phyloP scores from a whole-genome alignment of 2,888 invertebrate species.

The Antheraea assamensis region DNA sequence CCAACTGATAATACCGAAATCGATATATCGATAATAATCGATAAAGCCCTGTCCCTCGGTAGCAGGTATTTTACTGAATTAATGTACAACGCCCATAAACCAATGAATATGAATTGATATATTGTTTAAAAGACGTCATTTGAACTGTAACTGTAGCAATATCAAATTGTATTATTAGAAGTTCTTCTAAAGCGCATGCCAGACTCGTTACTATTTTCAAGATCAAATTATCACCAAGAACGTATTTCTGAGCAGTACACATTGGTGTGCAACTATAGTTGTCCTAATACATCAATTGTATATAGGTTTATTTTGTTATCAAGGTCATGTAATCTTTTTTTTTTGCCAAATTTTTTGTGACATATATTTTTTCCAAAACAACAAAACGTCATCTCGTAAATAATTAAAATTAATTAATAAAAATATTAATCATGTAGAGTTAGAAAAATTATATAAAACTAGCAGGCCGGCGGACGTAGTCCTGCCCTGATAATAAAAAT shows the following conservation, averaged over 20 bases:
- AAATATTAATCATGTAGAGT: no score
- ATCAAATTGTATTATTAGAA: background rate
- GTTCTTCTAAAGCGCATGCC: background rate
- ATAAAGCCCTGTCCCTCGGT: background rate
- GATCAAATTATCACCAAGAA: background rate
- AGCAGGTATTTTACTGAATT: background rate
- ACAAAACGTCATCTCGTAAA: background rate
- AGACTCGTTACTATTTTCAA: background rate
- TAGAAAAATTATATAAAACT: no score
- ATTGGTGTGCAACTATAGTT: background rate
- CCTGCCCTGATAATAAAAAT: no score
- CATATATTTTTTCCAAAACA: background rate
- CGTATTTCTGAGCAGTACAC: background rate
- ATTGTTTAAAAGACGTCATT: background rate
- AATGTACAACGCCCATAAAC: no score
- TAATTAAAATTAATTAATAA: background rate
- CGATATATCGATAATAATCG: no score
- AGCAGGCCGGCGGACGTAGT: no score
- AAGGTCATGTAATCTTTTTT: background rate
- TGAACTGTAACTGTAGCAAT: background rate
- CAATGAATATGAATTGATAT: background rate
- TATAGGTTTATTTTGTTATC: background rate
- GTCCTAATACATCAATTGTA: background rate
- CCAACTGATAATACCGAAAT: background rate
- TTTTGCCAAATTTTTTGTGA: background rate